phyloP scores from a whole-genome alignment of 1,140 invertebrate species.

The Scaptomyza graminum region DNA sequence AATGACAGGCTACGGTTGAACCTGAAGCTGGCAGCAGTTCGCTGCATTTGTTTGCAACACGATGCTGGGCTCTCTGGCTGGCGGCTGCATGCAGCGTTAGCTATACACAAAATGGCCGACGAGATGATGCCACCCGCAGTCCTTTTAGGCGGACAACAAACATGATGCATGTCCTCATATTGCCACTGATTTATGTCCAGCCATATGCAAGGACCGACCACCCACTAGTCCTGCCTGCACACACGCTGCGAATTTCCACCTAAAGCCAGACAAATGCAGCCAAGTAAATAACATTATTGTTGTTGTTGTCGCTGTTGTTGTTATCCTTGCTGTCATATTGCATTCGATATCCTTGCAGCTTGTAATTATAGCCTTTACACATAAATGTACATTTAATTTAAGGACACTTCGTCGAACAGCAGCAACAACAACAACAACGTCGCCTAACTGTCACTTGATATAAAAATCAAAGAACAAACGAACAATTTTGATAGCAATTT shows the following conservation, averaged over 20 bases:
- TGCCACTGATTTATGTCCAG: conserved; percentile 44
- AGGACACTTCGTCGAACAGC: neutral
- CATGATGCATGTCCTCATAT: conserved; percentile 46
- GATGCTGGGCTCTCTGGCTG: conserved; percentile 6
- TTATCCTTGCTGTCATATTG: conserved; percentile 10
- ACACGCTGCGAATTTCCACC: conserved; percentile 6
- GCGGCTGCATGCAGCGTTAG: conserved; percentile 16
- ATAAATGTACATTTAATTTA: conserved; percentile 1
- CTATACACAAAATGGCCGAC: conserved; percentile 45
- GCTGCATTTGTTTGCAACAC: neutral
- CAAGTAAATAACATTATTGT: conserved; percentile 1
- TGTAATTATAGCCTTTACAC: neutral
- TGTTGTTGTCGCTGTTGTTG: conserved; percentile 5
- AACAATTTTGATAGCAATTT: neutral
- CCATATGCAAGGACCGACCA: conserved; percentile 11
- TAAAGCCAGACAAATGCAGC: conserved; percentile 20
- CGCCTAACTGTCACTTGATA: neutral
- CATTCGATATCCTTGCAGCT: conserved; percentile 2
- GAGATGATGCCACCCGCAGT: conserved; percentile 18
- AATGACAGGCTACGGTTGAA: conserved; percentile 15
- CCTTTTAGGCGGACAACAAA: conserved; percentile 29
- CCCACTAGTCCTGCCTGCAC: conserved; percentile 5
- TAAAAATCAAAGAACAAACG: too few species aligned
- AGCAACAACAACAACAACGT: neutral
- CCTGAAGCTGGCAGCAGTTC: conserved; percentile 38